phyloP scores from a whole-genome alignment of 2,113 vertebrate species.

The Osmerus mordax region DNA sequence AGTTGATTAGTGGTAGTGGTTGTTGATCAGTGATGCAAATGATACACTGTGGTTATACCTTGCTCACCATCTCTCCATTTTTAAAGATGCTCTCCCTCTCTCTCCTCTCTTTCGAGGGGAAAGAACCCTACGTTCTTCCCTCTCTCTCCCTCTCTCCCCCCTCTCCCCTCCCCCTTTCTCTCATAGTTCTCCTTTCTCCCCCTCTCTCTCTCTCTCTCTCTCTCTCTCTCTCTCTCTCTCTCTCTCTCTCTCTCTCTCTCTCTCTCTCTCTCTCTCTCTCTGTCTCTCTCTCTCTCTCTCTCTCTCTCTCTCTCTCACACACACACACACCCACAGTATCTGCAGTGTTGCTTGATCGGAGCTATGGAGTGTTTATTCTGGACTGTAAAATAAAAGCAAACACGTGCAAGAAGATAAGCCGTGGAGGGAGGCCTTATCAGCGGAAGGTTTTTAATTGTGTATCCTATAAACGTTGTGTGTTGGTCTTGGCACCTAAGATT shows the following conservation, averaged over 20 bases:
- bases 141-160: neutral
- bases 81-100: neutral
- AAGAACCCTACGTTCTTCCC: too few relatives aligned
- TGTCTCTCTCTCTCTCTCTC: too few relatives aligned
- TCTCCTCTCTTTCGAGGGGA: neutral
- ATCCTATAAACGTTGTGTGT: constrained; percentile 48
- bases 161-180: neutral
- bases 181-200: too few relatives aligned
- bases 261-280: neutral
- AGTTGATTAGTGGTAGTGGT: neutral
- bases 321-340: neutral
- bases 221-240: too few relatives aligned
- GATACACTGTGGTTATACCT: neutral
- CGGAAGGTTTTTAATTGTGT: constrained; percentile 47
- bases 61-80: neutral
- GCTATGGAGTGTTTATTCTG: constrained; percentile 41
- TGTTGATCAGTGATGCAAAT: neutral
- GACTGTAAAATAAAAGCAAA: constrained; percentile 56
- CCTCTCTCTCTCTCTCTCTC: neutral
- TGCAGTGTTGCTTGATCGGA: constrained; percentile 26
- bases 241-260: neutral
- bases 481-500: constrained; percentile 39
- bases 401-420: constrained; percentile 33
- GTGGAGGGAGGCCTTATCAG: constrained; percentile 30
- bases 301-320: neutral